Evolutionary conservation across 2,797 vertebrate species (phyloP).

Genomic region (Ficedula albicollis): DNA sequence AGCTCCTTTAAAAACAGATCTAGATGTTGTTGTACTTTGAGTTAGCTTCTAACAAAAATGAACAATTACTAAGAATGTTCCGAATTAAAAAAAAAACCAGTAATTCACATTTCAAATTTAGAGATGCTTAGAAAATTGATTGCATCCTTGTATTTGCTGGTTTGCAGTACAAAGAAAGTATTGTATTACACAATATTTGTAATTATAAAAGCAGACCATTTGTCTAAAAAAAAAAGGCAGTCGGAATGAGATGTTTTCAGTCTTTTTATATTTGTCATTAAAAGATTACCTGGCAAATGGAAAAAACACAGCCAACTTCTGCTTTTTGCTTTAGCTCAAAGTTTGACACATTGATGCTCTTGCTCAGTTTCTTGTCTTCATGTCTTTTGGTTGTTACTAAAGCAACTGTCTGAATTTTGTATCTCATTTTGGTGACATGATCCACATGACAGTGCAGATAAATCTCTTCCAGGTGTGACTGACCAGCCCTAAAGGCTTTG

Average conservation of each 20-base stretch:
- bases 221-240: constrained; percentile 66
- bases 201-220: constrained; percentile 72
- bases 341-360: constrained; percentile 23
- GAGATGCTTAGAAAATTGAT: constrained; percentile 65
- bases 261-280: constrained; percentile 81
- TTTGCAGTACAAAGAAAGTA: constrained; percentile 71
- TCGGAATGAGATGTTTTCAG: constrained; percentile 75
- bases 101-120: constrained; percentile 44
- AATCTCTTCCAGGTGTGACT: not conserved
- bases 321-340: constrained; percentile 69
- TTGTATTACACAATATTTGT: constrained; percentile 75
- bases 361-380: constrained; percentile 30
- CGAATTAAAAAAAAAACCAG: not conserved
- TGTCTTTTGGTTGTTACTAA: not conserved
- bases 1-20: constrained; percentile 59
- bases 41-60: constrained; percentile 51
- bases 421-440: not conserved
- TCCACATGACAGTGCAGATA: not conserved
- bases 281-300: constrained; percentile 79
- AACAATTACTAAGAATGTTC: constrained; percentile 45
- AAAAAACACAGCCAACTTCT: constrained; percentile 21
- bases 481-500: not conserved
- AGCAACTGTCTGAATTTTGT: constrained; percentile 2
- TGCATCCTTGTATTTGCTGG: constrained; percentile 76
- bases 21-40: constrained; percentile 56